A percentile compares a stretch with the other conserved stretches of the same genome.
These are phyloP conservation scores for Bombyx huttoni DNA, from an alignment of 2,888 invertebrate species.

Conservation along the genomic window DNA sequence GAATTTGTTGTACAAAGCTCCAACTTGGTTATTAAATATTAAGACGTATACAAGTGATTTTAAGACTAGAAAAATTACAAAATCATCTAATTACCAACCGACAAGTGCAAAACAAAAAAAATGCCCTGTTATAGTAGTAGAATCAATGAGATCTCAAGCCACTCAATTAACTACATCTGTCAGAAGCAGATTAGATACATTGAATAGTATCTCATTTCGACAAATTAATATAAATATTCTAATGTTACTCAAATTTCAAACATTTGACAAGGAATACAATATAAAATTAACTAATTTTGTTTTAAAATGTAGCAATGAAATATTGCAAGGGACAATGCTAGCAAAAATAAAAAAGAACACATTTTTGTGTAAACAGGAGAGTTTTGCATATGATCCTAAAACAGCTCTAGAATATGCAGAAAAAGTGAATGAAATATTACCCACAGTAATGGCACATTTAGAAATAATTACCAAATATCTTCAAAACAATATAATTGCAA, in stretches of 20 bases:
- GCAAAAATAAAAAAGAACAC: conserved; percentile 50
- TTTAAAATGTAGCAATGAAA: conserved; percentile 35
- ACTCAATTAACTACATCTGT: conserved; percentile 28
- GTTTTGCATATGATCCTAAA: conserved; percentile 29
- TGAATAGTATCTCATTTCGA: conserved; percentile 37
- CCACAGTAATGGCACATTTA: conserved; percentile 42
- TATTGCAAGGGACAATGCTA: conserved; percentile 36
- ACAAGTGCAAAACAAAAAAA: conserved; percentile 29
- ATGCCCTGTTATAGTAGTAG: conserved; percentile 39
- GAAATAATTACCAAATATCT: conserved; percentile 31
- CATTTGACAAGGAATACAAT: conserved; percentile 32
- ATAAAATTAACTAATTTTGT: conserved; percentile 41
- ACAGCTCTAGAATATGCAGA: conserved; percentile 48
- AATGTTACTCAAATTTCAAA: conserved; percentile 35
- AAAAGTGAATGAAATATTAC: conserved; percentile 31
- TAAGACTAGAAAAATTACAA: conserved; percentile 24
- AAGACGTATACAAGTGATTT: conserved; percentile 32
- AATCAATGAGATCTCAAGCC: conserved; percentile 40
- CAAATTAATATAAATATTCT: conserved; percentile 39
- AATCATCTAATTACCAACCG: conserved; percentile 22
- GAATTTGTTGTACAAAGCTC: conserved; percentile 41
- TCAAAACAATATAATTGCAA: conserved; percentile 23
- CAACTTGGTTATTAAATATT: conserved; percentile 34
- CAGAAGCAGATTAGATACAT: conserved; percentile 33
- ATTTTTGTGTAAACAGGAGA: conserved; percentile 41